Evolutionary conservation across 2,888 invertebrate genomes (phyloP), one percentile per base, ranked within the genome.

Genomic region (Xanthia icteritia): DNA sequence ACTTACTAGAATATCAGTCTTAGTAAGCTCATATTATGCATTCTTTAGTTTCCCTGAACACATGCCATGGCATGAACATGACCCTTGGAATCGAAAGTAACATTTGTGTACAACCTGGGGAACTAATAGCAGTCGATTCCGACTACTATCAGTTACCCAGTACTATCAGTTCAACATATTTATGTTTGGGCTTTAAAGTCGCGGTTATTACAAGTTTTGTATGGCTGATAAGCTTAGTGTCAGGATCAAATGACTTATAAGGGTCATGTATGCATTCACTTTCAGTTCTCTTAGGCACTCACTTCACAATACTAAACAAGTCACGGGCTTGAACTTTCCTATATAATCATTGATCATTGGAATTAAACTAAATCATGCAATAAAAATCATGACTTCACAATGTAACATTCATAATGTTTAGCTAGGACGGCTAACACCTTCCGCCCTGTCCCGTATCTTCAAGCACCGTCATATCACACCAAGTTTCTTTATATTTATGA

Each of bases 1-100:
- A 70, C 51, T 73, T 81, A 67, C 70, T 58, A 76, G 71, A 76
- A 72, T 69, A 73, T 77, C 86, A 83, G 78, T 83, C 83, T 78
- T 56, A 86, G 83, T 75, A 78, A 86, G 83, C 74, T 83, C 78
- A 27, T 85, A 77, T 82, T 79, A 84, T 72, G 82, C 73, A 74
- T 66, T 69, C 36, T 66, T 60, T 58, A 73, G 20, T 42, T 48
- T 73, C n/a, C 15, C 39, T 42, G 39, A 65, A 63, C 54, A 76
- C 67, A 51, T 45, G 45, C 27, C 36, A 61, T 17, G 15, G 23
- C 45, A 60, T 68, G 54, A 36, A 79, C 65, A 79, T 79, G 84
- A 70, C 73, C 65, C 65, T 61, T 54, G n/a, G 15, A 31, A 54
- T 54, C 2, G 2, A 58, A 60, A 23, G 17, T 39, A 39, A 45